These are phyloP conservation scores for Liodrosophila aerea DNA, from an alignment of 2,888 invertebrate species.

Conservation along the genomic window DNA sequence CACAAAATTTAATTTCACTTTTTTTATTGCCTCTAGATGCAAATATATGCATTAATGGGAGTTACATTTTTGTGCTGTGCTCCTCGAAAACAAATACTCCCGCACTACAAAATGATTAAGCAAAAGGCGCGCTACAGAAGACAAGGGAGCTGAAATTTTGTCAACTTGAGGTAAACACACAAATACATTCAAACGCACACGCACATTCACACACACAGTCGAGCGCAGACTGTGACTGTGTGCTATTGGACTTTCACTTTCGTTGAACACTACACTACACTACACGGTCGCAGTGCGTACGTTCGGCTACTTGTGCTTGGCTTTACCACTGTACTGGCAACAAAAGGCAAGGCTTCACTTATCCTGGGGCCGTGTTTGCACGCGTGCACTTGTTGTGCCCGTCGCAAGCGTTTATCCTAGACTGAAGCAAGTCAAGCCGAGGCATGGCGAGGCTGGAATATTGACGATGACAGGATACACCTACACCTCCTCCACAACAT, in stretches of 20 bases:
- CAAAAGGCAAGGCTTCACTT: slow-evolving; percentile 28
- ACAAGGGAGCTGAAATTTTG: slow-evolving; percentile 4
- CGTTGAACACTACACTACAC: slow-evolving; percentile 39
- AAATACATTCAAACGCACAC: slow-evolving; percentile 10
- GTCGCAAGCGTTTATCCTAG: slow-evolving; percentile 83
- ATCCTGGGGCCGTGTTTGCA: slow-evolving; percentile 52
- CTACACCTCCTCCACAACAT: slow-evolving; percentile 49
- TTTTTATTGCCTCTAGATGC: slow-evolving; percentile 7
- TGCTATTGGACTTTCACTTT: slow-evolving; percentile 28
- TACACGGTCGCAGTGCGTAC: slow-evolving; percentile 27
- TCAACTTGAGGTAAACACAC: slow-evolving; percentile 4
- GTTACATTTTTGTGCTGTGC: slow-evolving; percentile 58
- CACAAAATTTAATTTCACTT: slow-evolving; percentile 23
- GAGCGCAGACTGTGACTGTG: slow-evolving; percentile 1
- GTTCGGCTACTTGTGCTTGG: slow-evolving; percentile 30
- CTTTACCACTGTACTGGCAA: slow-evolving; percentile 22
- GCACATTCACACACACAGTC: slow-evolving; percentile 2
- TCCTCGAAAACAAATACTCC: slow-evolving; percentile 12
- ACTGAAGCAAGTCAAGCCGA: slow-evolving; percentile 73
- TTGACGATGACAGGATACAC: slow-evolving; percentile 53
- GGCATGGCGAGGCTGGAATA: slow-evolving; percentile 78
- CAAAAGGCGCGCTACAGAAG: slow-evolving; percentile 21
- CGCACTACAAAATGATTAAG: slow-evolving; percentile 7
- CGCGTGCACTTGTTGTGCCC: slow-evolving; percentile 83
- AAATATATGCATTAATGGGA: slow-evolving; percentile 37